phyloP scores from a whole-genome alignment of 2,797 vertebrate species.

The Delichon dasypus region DNA sequence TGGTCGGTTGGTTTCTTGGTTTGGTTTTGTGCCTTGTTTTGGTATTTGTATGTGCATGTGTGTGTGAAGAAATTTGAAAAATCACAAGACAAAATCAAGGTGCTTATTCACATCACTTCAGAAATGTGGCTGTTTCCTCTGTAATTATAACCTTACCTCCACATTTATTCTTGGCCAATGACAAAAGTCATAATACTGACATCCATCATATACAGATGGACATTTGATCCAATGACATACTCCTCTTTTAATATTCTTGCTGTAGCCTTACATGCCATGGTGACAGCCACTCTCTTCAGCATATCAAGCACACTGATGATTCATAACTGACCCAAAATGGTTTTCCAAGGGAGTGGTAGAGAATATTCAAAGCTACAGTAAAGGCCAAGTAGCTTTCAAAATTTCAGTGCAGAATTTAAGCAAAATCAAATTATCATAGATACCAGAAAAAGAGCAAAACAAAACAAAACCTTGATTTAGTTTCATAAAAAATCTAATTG shows the following conservation, averaged over 20 bases:
- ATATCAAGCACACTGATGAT: neutral
- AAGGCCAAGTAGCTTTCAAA: neutral
- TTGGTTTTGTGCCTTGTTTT: neutral
- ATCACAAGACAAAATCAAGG: neutral
- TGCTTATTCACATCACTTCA: neutral
- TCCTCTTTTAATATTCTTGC: neutral
- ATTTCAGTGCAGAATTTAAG: neutral
- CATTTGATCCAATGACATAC: neutral
- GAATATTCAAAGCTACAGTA: neutral
- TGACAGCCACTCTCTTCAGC: neutral
- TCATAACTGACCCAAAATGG: neutral
- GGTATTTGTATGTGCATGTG: accelerated
- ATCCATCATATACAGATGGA: neutral
- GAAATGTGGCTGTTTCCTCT: neutral
- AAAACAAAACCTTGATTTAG: neutral
- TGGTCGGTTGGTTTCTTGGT: too few relatives aligned
- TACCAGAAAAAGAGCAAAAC: accelerated
- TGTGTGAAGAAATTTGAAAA: neutral
- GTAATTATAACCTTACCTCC: neutral
- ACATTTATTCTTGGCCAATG: neutral
- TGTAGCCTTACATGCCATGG: neutral
- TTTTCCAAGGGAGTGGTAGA: neutral
- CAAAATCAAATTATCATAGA: neutral
- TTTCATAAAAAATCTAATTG: neutral
- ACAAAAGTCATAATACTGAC: neutral